phyloP scores from a whole-genome alignment of 1,140 invertebrate species.

The Procambarus virginalis region DNA sequence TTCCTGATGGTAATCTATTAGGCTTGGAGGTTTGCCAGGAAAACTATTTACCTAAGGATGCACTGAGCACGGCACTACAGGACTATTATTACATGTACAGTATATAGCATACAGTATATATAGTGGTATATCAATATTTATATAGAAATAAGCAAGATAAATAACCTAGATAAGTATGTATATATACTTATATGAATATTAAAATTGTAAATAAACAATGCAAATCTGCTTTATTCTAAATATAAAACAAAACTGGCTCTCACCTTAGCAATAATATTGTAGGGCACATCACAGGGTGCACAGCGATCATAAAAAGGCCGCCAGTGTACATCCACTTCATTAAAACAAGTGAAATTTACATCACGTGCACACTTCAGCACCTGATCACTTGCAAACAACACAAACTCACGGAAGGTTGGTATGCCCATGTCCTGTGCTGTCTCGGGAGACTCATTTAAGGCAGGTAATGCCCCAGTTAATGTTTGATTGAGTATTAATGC shows the following conservation, averaged over 20 bases:
- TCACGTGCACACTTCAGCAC: background rate
- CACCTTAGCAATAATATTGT: constrained; percentile 46
- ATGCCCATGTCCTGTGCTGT: background rate
- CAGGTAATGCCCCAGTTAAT: background rate
- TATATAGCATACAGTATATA: too few relatives aligned
- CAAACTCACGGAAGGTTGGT: constrained; percentile 50
- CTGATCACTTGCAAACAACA: constrained; percentile 31
- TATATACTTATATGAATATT: too few relatives aligned
- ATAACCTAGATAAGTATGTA: too few relatives aligned
- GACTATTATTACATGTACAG: background rate
- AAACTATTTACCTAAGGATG: too few relatives aligned
- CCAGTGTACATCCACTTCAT: constrained; percentile 32
- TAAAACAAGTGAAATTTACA: constrained; percentile 1
- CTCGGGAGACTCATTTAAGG: background rate
- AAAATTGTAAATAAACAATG: too few relatives aligned
- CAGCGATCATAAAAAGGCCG: constrained; percentile 34
- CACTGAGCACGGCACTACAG: too few relatives aligned
- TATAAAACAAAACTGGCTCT: background rate
- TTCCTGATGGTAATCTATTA: too few relatives aligned
- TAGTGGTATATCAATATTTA: background rate
- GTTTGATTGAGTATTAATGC: background rate
- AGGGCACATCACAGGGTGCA: constrained; percentile 39
- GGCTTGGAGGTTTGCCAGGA: too few relatives aligned
- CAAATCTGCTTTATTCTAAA: background rate
- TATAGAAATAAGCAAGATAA: background rate